Percentiles rank a stretch among this genome's conserved stretches.
Conservation (phyloP, 2,113 vertebrate species). For the Tor tambroides region DNA sequence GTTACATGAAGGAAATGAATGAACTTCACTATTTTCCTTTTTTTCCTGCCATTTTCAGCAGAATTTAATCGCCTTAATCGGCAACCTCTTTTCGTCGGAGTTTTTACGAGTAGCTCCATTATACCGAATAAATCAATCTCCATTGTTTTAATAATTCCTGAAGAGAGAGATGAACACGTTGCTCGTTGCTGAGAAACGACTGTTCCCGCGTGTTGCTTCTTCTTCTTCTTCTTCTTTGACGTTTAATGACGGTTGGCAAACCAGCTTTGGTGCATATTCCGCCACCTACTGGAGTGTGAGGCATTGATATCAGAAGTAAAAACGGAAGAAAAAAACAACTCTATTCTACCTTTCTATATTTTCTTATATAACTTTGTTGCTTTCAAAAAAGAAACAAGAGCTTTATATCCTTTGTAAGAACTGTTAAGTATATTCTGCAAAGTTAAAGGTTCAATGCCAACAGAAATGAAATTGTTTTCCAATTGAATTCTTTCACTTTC, state of each 20-base stretch:
- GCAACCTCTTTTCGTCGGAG: background rate
- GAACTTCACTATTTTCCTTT: background rate
- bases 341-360: no score
- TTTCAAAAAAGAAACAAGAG: no score
- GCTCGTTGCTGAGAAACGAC: background rate
- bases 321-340: no score
- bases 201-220: background rate
- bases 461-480: no score
- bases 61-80: background rate
- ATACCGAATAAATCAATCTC: background rate
- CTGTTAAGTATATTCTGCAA: no score
- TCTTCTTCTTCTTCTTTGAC: background rate
- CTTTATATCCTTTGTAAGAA: no score
- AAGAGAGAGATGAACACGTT: background rate
- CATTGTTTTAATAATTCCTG: background rate
- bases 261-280: no score
- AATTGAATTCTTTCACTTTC: no score
- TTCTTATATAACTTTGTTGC: no score
- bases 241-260: no score
- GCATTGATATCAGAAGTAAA: accelerated
- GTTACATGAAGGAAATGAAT: background rate
- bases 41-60: background rate
- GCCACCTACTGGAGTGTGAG: no score
- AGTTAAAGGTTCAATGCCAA: no score
- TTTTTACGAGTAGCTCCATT: background rate